Conservation (phyloP, 1,140 invertebrate species). For the Drosophila prosaltans region DNA sequence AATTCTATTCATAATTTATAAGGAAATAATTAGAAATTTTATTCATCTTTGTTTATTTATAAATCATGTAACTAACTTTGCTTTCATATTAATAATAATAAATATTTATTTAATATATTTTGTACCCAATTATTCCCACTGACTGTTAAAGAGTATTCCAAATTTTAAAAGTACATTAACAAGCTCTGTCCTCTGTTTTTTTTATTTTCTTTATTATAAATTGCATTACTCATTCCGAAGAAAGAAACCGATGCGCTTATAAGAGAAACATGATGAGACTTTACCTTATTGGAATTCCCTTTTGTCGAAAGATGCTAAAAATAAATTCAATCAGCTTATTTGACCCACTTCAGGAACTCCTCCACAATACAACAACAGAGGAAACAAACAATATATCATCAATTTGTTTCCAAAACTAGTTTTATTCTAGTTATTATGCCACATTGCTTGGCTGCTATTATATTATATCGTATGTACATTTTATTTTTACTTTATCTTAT, state of each 20-base stretch:
- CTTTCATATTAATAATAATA: too few relatives aligned
- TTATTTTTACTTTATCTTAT: conserved; percentile 38
- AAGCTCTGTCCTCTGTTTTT: not conserved
- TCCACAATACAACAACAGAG: not conserved
- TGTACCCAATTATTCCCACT: too few relatives aligned
- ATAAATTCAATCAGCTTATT: conserved; percentile 5
- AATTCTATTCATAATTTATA: too few relatives aligned
- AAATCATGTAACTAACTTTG: too few relatives aligned
- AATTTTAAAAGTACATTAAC: not conserved
- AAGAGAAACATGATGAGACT: not conserved
- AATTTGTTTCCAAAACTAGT: not conserved
- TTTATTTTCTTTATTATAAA: not conserved
- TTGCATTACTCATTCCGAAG: not conserved
- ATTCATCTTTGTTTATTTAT: too few relatives aligned
- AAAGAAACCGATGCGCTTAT: not conserved
- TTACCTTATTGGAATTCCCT: not conserved
- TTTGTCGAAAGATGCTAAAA: not conserved
- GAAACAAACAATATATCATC: not conserved
- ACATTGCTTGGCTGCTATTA: not conserved
- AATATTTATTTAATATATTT: too few relatives aligned
- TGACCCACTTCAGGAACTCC: conserved; percentile 2
- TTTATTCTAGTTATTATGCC: not conserved
- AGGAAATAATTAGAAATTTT: too few relatives aligned
- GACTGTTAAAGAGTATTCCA: not conserved
- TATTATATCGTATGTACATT: conserved; percentile 17